Evolutionary conservation across 2,797 vertebrate species (phyloP).

Genomic region (Atherinosoma microstoma): DNA sequence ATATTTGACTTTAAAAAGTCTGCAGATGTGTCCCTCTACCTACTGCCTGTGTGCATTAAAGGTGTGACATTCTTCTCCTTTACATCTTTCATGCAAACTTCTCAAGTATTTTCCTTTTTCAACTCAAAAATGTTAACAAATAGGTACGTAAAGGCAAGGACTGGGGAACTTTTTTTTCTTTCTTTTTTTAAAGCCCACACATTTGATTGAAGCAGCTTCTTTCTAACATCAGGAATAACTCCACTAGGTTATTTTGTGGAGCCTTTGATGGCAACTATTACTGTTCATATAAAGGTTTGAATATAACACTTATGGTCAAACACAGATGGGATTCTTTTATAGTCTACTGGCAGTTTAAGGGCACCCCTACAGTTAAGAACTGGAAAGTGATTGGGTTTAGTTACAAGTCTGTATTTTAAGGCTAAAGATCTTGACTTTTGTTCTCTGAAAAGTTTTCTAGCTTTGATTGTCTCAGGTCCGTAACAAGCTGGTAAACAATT

Average conservation of each 20-base stretch:
- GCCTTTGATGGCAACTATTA: background rate
- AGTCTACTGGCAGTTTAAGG: background rate
- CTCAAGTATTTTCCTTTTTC: too few relatives aligned
- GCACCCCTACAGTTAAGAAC: background rate
- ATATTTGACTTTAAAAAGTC: too few relatives aligned
- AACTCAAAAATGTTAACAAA: too few relatives aligned
- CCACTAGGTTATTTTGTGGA: background rate
- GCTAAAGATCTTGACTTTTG: background rate
- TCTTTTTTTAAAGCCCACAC: too few relatives aligned
- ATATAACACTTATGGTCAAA: background rate
- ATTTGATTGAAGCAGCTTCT: background rate
- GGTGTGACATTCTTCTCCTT: too few relatives aligned
- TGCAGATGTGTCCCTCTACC: too few relatives aligned
- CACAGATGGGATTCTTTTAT: background rate
- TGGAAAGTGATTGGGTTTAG: background rate
- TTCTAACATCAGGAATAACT: background rate
- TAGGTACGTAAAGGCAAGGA: too few relatives aligned
- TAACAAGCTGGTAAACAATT: background rate
- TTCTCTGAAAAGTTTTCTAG: background rate
- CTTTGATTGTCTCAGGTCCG: background rate
- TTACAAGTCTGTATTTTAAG: background rate
- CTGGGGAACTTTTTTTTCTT: too few relatives aligned
- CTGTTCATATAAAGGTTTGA: background rate
- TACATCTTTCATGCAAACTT: too few relatives aligned
- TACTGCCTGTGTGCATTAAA: too few relatives aligned